These are phyloP conservation scores for Hermatobates lingyangjiaoensis DNA, from an alignment of 1,140 invertebrate genomes.

Conservation along the genomic window DNA sequence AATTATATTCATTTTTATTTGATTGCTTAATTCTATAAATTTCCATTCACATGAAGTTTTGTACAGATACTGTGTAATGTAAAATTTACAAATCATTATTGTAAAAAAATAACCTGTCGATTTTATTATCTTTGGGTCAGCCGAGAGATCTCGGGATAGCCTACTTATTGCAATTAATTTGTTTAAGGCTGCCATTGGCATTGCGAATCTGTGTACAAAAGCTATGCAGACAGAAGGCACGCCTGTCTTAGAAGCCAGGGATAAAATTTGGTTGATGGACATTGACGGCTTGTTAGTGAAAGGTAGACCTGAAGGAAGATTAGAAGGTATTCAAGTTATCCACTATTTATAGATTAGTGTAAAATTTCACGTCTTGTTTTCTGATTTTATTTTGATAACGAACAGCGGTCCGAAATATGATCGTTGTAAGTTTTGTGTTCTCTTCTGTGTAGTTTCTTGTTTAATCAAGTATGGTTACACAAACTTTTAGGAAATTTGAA, in stretches of 20 bases:
- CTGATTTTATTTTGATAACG: not conserved
- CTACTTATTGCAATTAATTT: too few species aligned
- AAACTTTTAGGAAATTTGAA: not conserved
- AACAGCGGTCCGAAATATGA: not conserved
- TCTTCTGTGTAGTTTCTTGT: not conserved
- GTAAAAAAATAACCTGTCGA: too few species aligned
- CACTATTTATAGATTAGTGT: too few species aligned
- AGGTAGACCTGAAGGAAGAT: conserved; percentile 45
- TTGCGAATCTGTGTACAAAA: conserved; percentile 65
- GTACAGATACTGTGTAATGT: too few species aligned
- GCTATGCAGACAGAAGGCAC: conserved; percentile 72
- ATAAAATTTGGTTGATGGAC: conserved; percentile 77
- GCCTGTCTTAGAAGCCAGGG: conserved; percentile 47
- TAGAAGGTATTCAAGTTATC: conserved; percentile 31
- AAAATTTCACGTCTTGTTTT: too few species aligned
- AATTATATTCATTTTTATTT: too few species aligned
- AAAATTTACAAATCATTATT: too few species aligned
- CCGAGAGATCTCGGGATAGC: too few species aligned
- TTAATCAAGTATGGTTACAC: not conserved
- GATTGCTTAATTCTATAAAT: too few species aligned
- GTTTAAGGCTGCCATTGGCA: conserved; percentile 74
- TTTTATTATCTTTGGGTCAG: too few species aligned
- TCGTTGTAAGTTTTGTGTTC: not conserved
- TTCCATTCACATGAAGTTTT: too few species aligned
- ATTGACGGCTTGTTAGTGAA: conserved; percentile 63